Evolutionary conservation across 2,113 vertebrate genomes (phyloP).

Genomic region (Coptodon bakossiorum): DNA sequence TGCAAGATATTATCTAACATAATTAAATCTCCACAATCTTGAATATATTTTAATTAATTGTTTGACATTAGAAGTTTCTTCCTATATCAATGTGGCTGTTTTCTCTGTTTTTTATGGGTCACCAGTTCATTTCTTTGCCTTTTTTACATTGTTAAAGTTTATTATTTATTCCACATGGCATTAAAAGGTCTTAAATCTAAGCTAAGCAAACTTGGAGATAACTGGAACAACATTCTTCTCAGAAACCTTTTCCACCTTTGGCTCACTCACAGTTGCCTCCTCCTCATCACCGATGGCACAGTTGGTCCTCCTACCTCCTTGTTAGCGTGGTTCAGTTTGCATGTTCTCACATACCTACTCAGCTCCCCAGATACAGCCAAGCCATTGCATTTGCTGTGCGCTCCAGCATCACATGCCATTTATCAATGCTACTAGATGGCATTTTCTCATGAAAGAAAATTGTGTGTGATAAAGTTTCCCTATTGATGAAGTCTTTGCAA

Average conservation of each 20-base stretch:
- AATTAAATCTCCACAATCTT: background rate
- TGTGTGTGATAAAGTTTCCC: background rate
- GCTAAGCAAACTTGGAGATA: background rate
- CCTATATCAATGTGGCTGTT: background rate
- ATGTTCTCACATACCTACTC: background rate
- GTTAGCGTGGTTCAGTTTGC: background rate
- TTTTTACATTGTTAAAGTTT: background rate
- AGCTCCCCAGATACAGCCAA: background rate
- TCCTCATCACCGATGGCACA: background rate
- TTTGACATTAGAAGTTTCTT: background rate
- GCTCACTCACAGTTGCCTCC: background rate
- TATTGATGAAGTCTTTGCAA: background rate
- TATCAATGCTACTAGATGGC: background rate
- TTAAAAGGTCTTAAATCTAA: background rate
- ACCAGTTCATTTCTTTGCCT: background rate
- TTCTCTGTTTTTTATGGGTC: background rate
- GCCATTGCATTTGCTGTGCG: background rate
- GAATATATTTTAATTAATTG: background rate
- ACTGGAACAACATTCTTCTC: background rate
- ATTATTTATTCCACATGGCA: background rate
- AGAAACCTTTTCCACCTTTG: background rate
- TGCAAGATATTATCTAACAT: background rate
- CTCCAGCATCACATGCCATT: background rate
- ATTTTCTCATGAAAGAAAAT: background rate
- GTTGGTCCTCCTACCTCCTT: background rate